A percentile compares a stretch with the other conserved stretches of the same genome.
Evolutionary conservation across 2,797 vertebrate genomes (phyloP).

Genomic region (Loris lydekkerianus): DNA sequence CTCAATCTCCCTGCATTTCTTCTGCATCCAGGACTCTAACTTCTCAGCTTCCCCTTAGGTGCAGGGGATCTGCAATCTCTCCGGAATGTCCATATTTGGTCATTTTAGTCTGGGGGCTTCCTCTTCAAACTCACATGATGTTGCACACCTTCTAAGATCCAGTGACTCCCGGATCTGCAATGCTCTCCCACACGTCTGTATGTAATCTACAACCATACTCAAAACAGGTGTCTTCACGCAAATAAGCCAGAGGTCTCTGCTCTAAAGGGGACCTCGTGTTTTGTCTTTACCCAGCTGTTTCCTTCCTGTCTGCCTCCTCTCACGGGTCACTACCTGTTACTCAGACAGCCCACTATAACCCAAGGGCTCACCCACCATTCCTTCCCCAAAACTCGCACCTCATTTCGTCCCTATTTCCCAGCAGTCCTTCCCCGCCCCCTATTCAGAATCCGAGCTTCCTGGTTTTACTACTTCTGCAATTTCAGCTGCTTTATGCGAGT

Average conservation of each 20-base stretch:
- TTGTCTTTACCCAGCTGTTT: background rate
- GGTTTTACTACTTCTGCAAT: background rate
- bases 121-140: background rate
- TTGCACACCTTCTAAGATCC: background rate
- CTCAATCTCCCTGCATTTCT: too few relatives aligned
- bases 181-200: background rate
- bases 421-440: background rate
- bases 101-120: background rate
- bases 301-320: accelerated
- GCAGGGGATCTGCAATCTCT: background rate
- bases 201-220: background rate
- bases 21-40: background rate
- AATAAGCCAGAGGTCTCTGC: background rate
- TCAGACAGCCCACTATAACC: accelerated
- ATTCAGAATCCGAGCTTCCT: background rate
- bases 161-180: background rate
- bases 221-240: background rate
- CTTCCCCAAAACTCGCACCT: accelerated
- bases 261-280: background rate
- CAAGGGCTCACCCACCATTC: background rate
- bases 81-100: background rate
- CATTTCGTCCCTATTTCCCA: background rate
- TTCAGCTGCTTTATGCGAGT: background rate
- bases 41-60: background rate
- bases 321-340: accelerated